These are phyloP conservation scores for Rhizoglyphus robini DNA, from an alignment of 1,140 invertebrate genomes.

Conservation along the genomic window DNA sequence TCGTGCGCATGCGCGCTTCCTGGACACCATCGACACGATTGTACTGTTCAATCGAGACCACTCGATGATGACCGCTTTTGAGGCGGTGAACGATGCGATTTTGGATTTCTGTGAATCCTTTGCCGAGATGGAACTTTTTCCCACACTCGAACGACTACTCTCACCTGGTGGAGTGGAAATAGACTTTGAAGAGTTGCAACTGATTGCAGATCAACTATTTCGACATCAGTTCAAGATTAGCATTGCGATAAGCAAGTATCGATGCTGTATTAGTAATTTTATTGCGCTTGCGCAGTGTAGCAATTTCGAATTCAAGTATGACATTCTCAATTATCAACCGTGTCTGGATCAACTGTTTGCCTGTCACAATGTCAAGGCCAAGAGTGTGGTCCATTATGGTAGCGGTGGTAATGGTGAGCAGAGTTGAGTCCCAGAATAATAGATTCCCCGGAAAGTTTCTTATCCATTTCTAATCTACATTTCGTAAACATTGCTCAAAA, in stretches of 20 bases:
- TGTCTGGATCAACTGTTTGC: slow-evolving; percentile 7
- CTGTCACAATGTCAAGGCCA: background rate
- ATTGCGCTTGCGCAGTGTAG: background rate
- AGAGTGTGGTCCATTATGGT: background rate
- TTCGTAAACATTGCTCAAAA: no score
- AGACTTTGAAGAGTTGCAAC: background rate
- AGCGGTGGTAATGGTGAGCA: no score
- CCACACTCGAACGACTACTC: background rate
- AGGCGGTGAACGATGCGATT: slow-evolving; percentile 4
- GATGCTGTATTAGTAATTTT: background rate
- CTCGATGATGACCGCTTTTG: background rate
- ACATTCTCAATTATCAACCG: slow-evolving; percentile 1
- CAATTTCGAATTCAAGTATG: slow-evolving; percentile 10
- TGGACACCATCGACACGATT: background rate
- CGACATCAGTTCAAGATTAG: background rate
- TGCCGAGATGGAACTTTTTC: slow-evolving; percentile 2
- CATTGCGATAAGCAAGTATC: background rate
- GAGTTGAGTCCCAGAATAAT: no score
- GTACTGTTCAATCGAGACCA: background rate
- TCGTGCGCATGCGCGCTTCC: slow-evolving; percentile 4
- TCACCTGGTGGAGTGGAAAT: background rate
- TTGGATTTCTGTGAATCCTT: slow-evolving; percentile 16
- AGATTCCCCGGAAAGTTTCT: no score
- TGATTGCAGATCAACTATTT: slow-evolving; percentile 1
- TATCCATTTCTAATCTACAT: no score